Conservation (phyloP, 1,140 invertebrate genomes). For the Medauroidea extradentata region DNA sequence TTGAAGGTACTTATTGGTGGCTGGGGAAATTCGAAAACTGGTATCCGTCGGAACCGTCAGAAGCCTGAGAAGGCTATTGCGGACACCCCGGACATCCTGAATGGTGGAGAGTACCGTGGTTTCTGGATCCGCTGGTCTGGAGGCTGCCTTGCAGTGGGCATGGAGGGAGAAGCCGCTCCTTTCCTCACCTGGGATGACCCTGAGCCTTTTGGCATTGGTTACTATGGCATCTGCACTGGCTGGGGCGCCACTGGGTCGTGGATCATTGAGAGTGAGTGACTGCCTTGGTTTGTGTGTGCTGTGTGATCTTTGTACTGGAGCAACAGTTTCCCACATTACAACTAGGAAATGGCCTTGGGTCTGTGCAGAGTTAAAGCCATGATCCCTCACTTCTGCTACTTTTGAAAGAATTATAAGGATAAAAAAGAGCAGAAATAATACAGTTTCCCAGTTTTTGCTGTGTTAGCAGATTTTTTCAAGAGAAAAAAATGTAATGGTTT, state of each 20-base stretch:
- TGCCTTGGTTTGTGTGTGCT: too few species aligned
- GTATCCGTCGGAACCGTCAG: constrained; percentile 69
- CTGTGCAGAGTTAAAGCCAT: too few species aligned
- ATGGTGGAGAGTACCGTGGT: constrained; percentile 63
- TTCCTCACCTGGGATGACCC: constrained; percentile 67
- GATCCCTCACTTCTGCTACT: too few species aligned
- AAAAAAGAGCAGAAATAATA: too few species aligned
- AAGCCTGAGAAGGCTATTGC: constrained; percentile 73
- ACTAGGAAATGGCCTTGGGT: too few species aligned
- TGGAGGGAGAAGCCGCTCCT: constrained; percentile 61
- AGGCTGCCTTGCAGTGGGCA: constrained; percentile 60
- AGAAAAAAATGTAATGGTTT: too few species aligned
- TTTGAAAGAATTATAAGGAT: too few species aligned
- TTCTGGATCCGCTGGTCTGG: constrained; percentile 78
- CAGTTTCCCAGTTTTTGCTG: too few species aligned
- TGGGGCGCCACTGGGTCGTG: constrained; percentile 80
- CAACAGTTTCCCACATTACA: too few species aligned
- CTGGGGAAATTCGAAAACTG: constrained; percentile 78
- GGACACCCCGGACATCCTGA: constrained; percentile 64
- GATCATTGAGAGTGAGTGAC: constrained; percentile 68
- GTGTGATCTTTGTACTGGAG: too few species aligned
- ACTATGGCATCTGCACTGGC: constrained; percentile 76
- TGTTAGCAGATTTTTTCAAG: too few species aligned
- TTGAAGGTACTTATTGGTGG: constrained; percentile 71
- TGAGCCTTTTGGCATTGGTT: constrained; percentile 60